phyloP scores from a whole-genome alignment of 2,888 invertebrate genomes.

The Dermolepida albohirtum region DNA sequence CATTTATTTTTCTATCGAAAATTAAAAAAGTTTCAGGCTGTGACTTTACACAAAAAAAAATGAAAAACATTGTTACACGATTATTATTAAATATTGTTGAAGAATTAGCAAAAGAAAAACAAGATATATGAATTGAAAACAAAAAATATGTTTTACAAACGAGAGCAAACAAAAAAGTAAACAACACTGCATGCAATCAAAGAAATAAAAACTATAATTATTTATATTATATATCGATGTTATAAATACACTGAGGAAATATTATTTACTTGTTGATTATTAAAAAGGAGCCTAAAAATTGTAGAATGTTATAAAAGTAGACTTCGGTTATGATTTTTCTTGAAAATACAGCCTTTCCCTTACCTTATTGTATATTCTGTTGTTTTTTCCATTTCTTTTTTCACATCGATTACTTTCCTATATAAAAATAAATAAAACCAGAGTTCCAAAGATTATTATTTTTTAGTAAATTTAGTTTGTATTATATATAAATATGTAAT shows the following conservation, averaged over 20 bases:
- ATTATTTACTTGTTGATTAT: no score
- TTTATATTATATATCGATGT: no score
- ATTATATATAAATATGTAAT: conserved; percentile 15
- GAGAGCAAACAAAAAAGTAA: no score
- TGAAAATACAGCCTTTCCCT: no score
- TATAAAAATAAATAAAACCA: conserved; percentile 18
- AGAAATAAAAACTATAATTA: no score
- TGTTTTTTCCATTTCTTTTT: not conserved
- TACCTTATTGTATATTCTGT: no score
- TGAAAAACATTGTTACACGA: not conserved
- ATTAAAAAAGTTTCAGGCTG: conserved; percentile 43
- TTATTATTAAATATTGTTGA: not conserved
- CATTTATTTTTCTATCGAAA: not conserved
- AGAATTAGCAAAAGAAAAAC: conserved; percentile 10
- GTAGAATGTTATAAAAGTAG: no score
- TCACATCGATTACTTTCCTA: conserved; percentile 12
- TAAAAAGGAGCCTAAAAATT: no score
- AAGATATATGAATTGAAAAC: not conserved
- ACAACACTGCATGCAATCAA: no score
- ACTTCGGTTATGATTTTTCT: no score
- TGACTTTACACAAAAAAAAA: conserved; percentile 26
- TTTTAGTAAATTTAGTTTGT: conserved; percentile 11
- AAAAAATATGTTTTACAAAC: no score
- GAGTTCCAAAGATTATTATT: conserved; percentile 26
- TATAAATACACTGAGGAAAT: no score